Evolutionary conservation across 2,113 vertebrate genomes (phyloP).

Genomic region (Gambusia affinis): DNA sequence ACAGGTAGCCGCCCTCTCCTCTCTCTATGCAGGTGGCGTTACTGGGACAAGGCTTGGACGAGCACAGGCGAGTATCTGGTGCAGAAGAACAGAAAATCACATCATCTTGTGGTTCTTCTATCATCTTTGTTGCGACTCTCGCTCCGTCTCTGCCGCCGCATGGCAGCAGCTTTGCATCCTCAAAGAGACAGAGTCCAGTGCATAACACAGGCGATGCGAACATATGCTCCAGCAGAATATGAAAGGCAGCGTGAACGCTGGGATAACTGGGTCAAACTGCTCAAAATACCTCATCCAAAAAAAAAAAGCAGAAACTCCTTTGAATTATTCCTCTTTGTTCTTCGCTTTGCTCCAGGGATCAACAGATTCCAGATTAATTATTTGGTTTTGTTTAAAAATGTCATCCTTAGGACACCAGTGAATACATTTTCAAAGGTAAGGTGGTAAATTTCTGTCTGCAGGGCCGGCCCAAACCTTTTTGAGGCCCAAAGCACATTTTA

Average conservation of each 20-base stretch:
- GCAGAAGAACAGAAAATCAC: constrained; percentile 15
- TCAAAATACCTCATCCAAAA: not conserved
- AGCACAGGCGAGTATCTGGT: constrained; percentile 86
- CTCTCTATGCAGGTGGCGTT: constrained; percentile 90
- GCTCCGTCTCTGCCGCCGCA: constrained; percentile 5
- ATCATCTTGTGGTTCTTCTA: constrained; percentile 25
- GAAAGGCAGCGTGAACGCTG: constrained; percentile 9
- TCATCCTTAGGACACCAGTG: not conserved
- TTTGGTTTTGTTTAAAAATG: not conserved
- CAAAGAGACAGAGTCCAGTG: constrained; percentile 14
- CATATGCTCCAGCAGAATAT: constrained; percentile 30
- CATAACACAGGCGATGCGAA: constrained; percentile 10
- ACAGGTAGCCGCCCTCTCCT: constrained; percentile 84
- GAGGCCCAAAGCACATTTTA: too few species aligned
- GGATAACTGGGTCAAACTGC: constrained; percentile 42
- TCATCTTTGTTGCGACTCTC: constrained; percentile 26
- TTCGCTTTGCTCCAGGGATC: constrained; percentile 2
- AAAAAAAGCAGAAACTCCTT: not conserved
- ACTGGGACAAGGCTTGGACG: constrained; percentile 84
- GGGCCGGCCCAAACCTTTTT: too few species aligned
- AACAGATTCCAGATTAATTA: not conserved
- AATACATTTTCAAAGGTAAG: not conserved
- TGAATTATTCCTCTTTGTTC: constrained; percentile 4
- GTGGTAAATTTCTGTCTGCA: not conserved
- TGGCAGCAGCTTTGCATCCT: constrained; percentile 39